A percentile compares a stretch with the other conserved stretches of the same genome.
Evolutionary conservation across 2,113 vertebrate species (phyloP).

Genomic region (Callionymus lyra): DNA sequence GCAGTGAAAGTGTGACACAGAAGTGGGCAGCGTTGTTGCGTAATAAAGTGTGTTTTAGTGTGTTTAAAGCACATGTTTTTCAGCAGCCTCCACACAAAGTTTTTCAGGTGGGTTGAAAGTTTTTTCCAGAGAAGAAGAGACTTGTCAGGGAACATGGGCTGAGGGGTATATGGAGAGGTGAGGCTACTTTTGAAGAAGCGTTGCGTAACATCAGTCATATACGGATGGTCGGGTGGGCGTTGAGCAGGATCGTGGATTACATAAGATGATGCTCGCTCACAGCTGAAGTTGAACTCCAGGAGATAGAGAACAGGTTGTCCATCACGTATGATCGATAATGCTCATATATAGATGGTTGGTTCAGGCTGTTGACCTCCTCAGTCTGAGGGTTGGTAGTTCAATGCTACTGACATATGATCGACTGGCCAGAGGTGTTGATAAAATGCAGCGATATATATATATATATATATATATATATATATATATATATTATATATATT

Average conservation of each 20-base stretch:
- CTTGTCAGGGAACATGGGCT: conserved; percentile 2
- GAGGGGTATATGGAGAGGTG: conserved; percentile 9
- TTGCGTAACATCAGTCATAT: conserved; percentile 58
- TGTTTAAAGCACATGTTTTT: neutral
- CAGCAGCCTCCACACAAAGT: neutral
- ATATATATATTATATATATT: too few species aligned
- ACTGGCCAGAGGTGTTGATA: too few species aligned
- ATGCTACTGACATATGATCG: too few species aligned
- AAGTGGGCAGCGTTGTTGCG: neutral
- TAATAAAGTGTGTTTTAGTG: too few species aligned
- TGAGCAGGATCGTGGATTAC: conserved; percentile 38
- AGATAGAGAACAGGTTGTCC: neutral
- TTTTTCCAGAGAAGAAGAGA: conserved; percentile 22
- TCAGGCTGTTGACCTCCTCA: too few species aligned
- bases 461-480: too few species aligned
- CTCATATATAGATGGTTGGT: too few species aligned
- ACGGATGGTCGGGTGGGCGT: conserved; percentile 57
- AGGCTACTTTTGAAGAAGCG: conserved; percentile 40
- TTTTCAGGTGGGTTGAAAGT: conserved; percentile 21
- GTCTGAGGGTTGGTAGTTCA: too few species aligned
- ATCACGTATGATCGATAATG: too few species aligned
- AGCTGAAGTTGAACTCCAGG: conserved; percentile 3
- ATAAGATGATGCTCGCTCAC: conserved; percentile 37
- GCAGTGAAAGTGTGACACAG: too few species aligned
- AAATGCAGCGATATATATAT: too few species aligned